These are phyloP conservation scores for Phrynocephalus forsythii DNA, from an alignment of 2,797 vertebrate genomes.

Conservation along the genomic window DNA sequence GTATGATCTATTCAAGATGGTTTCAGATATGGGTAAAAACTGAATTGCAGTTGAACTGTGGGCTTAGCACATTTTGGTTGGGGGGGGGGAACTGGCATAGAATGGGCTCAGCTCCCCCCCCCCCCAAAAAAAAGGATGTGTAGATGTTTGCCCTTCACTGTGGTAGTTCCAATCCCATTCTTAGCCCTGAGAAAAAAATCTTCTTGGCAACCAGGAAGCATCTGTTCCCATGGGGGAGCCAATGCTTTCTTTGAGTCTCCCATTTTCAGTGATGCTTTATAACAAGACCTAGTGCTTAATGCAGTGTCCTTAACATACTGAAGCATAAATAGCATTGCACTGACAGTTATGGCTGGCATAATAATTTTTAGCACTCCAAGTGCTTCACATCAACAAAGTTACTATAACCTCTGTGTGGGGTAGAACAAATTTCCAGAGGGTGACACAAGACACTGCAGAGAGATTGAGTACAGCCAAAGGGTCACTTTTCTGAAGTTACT, in stretches of 20 bases:
- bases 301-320: slow-evolving; percentile 16
- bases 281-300: slow-evolving; percentile 21
- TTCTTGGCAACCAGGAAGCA: neutral
- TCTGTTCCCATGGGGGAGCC: neutral
- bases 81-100: neutral
- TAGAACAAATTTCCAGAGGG: slow-evolving; percentile 22
- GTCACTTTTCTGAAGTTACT: slow-evolving; percentile 3
- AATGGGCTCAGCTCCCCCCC: fast-evolving
- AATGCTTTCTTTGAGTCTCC: slow-evolving; percentile 17
- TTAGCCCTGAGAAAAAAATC: neutral
- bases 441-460: neutral
- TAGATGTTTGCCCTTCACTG: neutral
- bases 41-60: neutral
- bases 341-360: slow-evolving; percentile 18
- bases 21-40: fast-evolving
- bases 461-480: neutral
- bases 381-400: slow-evolving; percentile 9
- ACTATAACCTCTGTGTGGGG: slow-evolving; percentile 15
- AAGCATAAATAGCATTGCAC: slow-evolving; percentile 20
- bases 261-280: slow-evolving; percentile 35
- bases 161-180: slow-evolving; percentile 16
- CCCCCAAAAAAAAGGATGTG: neutral
- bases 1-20: neutral
- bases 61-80: no score
- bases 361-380: slow-evolving; percentile 33